Conservation (phyloP, 2,888 invertebrate genomes). For the Sesamia inferens region DNA sequence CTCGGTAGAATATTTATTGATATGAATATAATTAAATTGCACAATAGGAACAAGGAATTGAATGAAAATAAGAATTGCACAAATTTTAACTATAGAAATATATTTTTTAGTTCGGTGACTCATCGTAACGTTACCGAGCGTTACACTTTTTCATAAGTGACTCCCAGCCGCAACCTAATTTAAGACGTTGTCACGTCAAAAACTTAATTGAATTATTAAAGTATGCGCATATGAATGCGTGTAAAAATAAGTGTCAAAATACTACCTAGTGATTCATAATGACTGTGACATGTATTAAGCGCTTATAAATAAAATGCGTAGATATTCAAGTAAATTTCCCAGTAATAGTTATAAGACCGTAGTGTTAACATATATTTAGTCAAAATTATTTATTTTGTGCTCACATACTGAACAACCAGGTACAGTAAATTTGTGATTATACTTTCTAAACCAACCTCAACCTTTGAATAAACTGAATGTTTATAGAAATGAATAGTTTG, state of each 20-base stretch:
- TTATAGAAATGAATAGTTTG: neutral
- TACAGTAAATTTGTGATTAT: constrained; percentile 13
- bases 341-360: constrained; percentile 23
- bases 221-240: no score
- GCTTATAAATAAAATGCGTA: constrained; percentile 38
- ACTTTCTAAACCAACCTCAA: neutral
- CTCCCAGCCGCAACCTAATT: no score
- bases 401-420: constrained; percentile 23
- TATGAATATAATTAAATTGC: no score
- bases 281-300: constrained; percentile 21
- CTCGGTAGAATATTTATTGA: no score
- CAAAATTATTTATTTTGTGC: constrained; percentile 10
- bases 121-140: no score
- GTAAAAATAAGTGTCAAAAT: no score
- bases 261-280: neutral
- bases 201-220: neutral
- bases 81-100: no score
- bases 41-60: no score
- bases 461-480: neutral
- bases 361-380: constrained; percentile 31
- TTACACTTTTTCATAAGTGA: no score
- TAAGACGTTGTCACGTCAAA: no score
- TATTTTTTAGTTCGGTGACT: no score
- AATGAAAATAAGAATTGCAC: no score
- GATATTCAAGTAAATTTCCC: neutral